Evolutionary conservation across 2,888 invertebrate species (phyloP), one percentile per base, ranked within the genome.

Genomic region (Linnaemya tessellans): DNA sequence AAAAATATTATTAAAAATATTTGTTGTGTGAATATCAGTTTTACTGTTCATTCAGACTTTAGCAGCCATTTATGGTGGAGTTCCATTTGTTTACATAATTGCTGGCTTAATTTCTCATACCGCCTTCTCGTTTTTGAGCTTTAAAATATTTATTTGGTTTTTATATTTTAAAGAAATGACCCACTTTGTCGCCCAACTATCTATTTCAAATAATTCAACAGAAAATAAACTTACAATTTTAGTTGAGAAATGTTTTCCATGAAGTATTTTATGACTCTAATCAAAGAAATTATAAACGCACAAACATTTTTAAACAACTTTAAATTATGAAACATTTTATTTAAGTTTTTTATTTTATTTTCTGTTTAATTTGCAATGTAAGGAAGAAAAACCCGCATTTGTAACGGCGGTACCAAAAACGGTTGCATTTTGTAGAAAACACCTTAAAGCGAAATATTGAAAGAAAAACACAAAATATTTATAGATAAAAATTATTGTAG

Each of bases 241-340:
- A n/a, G 7, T 49, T 49, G 15, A 18, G 13, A 67, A 51, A 9
- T 35, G 35, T 58, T 77, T 68, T 49, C 46, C 15, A 25, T 68
- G 15, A 49, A 46, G 35, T 22, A 13, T 70, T 70, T 68, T 73
- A 35, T 51, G 71, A 71, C 56, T 78, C 77, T 75, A 75, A 77
- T 82, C 46, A 78, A 78, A 78, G 58, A 78, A 68, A 68, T 78
- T 78, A 62, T 62, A 62, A 60, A 11, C 25, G 22, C n/a, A 65
- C 30, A 58, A 58, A 7, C n/a, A 49, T 8, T 67, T 51, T 78
- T 51, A 58, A 60, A 25, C 60, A 78, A 25, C 25, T 78, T 70
- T 3, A 64, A 71, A 64, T 71, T 18, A 70, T 70, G 60, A 22
- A 60, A 35, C 41, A 74, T 51, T 18, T 30, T 41, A 51, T 71